Conservation (phyloP, 2,888 invertebrate species). For the Eupithecia abbreviata region DNA sequence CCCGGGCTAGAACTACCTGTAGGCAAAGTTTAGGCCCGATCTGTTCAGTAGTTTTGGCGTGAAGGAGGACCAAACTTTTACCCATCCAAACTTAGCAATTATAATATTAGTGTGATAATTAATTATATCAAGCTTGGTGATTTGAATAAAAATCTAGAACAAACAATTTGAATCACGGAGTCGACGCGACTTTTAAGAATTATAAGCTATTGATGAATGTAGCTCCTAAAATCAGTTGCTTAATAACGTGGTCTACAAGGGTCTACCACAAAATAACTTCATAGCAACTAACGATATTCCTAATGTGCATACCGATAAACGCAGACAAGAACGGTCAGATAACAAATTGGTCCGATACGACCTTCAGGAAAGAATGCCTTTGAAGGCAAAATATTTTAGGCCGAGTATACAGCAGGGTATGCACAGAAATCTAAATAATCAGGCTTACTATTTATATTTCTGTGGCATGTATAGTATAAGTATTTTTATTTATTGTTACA, state of each 20-base stretch:
- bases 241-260: background rate
- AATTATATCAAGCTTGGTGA: background rate
- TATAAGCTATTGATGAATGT: background rate
- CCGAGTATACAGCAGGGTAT: background rate
- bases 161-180: background rate
- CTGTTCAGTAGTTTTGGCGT: too few relatives aligned
- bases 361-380: slow-evolving; percentile 49
- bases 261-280: slow-evolving; percentile 20
- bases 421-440: too few relatives aligned
- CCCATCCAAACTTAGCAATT: too few relatives aligned
- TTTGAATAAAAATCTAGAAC: background rate
- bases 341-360: slow-evolving; percentile 54
- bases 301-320: slow-evolving; percentile 46
- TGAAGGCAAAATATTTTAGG: background rate
- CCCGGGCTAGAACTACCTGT: too few relatives aligned
- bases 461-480: too few relatives aligned
- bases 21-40: too few relatives aligned
- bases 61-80: too few relatives aligned
- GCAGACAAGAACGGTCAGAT: slow-evolving; percentile 44
- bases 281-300: slow-evolving; percentile 46
- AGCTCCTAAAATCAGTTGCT: background rate
- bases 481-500: too few relatives aligned
- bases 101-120: background rate
- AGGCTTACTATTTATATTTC: too few relatives aligned
- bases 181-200: background rate